These are phyloP conservation scores for Scarus forsteni DNA, from an alignment of 2,797 vertebrate genomes.

Conservation along the genomic window DNA sequence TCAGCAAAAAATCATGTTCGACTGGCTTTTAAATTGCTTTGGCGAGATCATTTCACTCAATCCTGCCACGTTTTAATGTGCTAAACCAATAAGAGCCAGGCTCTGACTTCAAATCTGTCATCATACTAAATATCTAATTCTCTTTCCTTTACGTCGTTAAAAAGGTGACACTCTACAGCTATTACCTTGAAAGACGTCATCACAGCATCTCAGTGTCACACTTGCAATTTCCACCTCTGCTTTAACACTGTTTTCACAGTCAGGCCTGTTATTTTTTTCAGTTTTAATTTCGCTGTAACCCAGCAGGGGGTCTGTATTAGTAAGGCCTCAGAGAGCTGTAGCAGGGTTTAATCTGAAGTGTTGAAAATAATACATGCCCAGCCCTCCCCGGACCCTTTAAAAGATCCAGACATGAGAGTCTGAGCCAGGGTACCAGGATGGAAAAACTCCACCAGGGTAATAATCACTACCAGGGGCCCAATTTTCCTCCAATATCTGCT, in stretches of 20 bases:
- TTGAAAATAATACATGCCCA: slow-evolving; percentile 74
- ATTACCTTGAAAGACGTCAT: slow-evolving; percentile 69
- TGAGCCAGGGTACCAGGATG: slow-evolving; percentile 60
- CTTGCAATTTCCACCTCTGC: slow-evolving; percentile 57
- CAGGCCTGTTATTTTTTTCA: slow-evolving; percentile 12
- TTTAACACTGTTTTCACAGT: slow-evolving; percentile 54
- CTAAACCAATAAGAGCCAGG: slow-evolving; percentile 55
- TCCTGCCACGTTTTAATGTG: slow-evolving; percentile 51
- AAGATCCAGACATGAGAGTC: slow-evolving; percentile 61
- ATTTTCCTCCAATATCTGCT: slow-evolving; percentile 57
- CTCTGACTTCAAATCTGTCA: slow-evolving; percentile 63
- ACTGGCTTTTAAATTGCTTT: slow-evolving; percentile 40
- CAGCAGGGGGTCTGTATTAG: slow-evolving; percentile 68
- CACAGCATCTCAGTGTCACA: slow-evolving; percentile 54
- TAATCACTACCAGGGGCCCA: slow-evolving; percentile 69
- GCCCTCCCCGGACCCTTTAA: slow-evolving; percentile 67
- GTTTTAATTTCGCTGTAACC: slow-evolving; percentile 63
- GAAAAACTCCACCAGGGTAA: slow-evolving; percentile 65
- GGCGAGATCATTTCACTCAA: slow-evolving; percentile 28
- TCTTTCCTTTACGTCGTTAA: slow-evolving; percentile 60
- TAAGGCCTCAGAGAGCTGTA: slow-evolving; percentile 60
- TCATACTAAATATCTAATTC: slow-evolving; percentile 45
- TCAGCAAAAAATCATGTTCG: slow-evolving; percentile 45
- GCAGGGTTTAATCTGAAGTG: slow-evolving; percentile 71
- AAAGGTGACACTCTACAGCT: slow-evolving; percentile 58